These are phyloP conservation scores for Drosophila insularis DNA, from an alignment of 1,140 invertebrate species.

Conservation along the genomic window DNA sequence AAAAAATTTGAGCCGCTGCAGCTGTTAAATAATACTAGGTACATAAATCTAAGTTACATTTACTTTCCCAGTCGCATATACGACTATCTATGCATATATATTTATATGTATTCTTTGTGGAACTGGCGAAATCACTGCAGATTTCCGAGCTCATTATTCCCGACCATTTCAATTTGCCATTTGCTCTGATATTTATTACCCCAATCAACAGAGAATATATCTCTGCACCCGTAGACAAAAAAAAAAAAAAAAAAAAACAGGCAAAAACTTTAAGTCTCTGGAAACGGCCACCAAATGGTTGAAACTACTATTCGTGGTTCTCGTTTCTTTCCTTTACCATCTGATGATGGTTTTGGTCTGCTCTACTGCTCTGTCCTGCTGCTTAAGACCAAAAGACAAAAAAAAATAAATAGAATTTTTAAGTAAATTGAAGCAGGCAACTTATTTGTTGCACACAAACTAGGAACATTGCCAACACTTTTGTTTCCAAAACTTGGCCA, in stretches of 20 bases:
- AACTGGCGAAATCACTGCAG: neutral
- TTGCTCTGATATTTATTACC: conserved; percentile 9
- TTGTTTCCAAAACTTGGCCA: conserved; percentile 65
- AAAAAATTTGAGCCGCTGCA: no score
- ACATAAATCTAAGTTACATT: no score
- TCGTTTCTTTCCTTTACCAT: neutral
- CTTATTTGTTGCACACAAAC: conserved; percentile 49
- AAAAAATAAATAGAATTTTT: conserved; percentile 78
- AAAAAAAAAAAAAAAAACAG: neutral
- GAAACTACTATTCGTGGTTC: neutral
- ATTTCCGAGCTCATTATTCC: neutral
- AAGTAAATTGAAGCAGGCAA: conserved; percentile 71
- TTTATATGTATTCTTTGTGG: neutral
- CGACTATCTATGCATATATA: no score
- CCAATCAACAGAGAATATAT: conserved; percentile 50
- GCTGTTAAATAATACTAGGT: no score
- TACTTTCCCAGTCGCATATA: no score
- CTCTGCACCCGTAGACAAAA: neutral
- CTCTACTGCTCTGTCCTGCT: conserved; percentile 14
- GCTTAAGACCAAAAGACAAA: conserved; percentile 60
- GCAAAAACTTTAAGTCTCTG: neutral
- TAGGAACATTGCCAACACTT: conserved; percentile 61
- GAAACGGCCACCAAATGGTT: conserved; percentile 17
- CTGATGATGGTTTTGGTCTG: conserved; percentile 1
- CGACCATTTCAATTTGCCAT: conserved; percentile 4